Evolutionary conservation across 1,140 invertebrate species (phyloP).

Genomic region (Pachypeltis micranthus): DNA sequence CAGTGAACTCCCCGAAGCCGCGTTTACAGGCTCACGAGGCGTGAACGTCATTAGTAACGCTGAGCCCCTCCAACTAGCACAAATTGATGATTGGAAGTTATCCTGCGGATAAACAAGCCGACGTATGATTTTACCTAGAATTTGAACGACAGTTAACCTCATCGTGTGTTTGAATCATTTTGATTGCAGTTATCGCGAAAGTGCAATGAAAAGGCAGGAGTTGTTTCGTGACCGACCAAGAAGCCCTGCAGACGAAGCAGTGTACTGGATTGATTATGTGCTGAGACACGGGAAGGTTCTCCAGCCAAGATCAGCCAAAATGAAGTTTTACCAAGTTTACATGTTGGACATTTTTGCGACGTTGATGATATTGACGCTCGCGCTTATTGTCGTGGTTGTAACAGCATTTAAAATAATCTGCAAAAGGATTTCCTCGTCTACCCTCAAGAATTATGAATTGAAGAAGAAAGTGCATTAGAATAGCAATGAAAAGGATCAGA

Average conservation of each 20-base stretch:
- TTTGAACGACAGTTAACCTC: neutral
- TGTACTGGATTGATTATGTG: conserved; percentile 47
- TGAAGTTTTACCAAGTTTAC: conserved; percentile 40
- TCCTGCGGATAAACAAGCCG: neutral
- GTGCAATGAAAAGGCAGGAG: conserved; percentile 40
- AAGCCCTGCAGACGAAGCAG: conserved; percentile 38
- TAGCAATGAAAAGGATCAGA: neutral
- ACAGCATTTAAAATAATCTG: neutral
- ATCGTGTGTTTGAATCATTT: neutral
- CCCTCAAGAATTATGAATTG: neutral
- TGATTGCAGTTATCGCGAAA: conserved; percentile 34
- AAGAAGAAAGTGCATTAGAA: neutral
- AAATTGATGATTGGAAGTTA: neutral
- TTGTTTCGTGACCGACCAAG: conserved; percentile 41
- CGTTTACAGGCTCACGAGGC: no score
- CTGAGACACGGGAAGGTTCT: conserved; percentile 35
- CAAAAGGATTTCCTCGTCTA: neutral
- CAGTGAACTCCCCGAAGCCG: neutral
- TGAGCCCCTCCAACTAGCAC: neutral
- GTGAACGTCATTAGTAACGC: no score
- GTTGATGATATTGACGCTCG: neutral
- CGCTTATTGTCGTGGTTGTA: neutral
- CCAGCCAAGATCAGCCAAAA: conserved; percentile 23
- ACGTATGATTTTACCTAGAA: no score
- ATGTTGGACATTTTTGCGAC: conserved; percentile 38